Percentiles rank a stretch among this genome's conserved stretches.
phyloP scores from a whole-genome alignment of 2,797 vertebrate species.

The Botia kubotai region DNA sequence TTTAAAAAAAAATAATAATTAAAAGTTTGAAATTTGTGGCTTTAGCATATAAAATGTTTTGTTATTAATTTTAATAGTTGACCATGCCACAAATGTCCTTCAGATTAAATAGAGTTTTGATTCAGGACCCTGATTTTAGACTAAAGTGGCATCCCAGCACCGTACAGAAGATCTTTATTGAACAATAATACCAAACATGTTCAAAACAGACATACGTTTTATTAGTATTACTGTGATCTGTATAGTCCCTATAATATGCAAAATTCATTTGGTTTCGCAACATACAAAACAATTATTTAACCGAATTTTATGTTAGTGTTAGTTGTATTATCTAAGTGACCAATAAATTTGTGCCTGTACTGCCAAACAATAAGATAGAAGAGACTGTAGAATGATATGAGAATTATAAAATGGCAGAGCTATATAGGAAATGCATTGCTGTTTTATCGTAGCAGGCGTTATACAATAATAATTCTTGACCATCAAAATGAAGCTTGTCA shows the following conservation, averaged over 20 bases:
- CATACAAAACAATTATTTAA: too few relatives aligned
- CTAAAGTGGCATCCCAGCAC: not conserved
- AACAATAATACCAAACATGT: too few relatives aligned
- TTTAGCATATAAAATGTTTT: not conserved
- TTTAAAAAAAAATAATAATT: constrained; percentile 12
- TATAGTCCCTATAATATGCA: too few relatives aligned
- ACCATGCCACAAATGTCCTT: not conserved
- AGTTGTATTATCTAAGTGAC: too few relatives aligned
- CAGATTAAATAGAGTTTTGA: not conserved
- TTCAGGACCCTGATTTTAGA: not conserved
- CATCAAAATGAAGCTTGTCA: not conserved
- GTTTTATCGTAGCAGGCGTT: not conserved
- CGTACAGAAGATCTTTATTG: too few relatives aligned
- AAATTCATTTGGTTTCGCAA: too few relatives aligned
- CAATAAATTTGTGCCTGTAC: too few relatives aligned
- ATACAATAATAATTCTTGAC: not conserved
- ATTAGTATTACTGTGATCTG: too few relatives aligned
- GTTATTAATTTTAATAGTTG: not conserved
- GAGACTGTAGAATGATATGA: too few relatives aligned
- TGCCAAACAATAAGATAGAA: too few relatives aligned
- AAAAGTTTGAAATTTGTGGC: not conserved
- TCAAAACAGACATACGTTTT: too few relatives aligned
- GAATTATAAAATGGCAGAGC: not conserved
- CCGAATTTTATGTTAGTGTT: too few relatives aligned
- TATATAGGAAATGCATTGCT: not conserved